phyloP scores from a whole-genome alignment of 2,113 vertebrate genomes.

The Artemisiospiza belli region DNA sequence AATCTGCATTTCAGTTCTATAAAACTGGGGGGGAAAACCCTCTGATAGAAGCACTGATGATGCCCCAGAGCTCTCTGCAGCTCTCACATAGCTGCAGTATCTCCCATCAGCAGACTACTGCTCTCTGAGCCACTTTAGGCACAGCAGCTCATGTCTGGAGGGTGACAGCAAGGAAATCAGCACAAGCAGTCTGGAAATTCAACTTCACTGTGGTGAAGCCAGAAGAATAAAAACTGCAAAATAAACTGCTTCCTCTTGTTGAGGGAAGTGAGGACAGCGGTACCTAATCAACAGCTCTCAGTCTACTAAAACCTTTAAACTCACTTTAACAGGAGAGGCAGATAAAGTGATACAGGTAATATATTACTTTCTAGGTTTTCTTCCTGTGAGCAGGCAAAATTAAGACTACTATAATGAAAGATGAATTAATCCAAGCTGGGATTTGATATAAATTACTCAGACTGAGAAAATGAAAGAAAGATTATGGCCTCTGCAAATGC shows the following conservation, averaged over 20 bases:
- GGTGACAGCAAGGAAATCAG: background rate
- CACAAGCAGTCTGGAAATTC: background rate
- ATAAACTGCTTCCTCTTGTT: background rate
- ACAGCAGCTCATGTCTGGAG: background rate
- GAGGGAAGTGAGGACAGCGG: background rate
- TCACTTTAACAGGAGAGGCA: background rate
- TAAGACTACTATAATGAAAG: background rate
- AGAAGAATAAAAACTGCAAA: background rate
- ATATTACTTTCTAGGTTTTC: background rate
- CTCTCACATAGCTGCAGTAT: background rate
- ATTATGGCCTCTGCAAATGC: background rate
- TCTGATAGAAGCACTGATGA: background rate
- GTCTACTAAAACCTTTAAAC: background rate
- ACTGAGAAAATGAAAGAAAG: background rate
- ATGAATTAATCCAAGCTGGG: background rate
- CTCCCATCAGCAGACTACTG: background rate
- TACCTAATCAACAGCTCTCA: background rate
- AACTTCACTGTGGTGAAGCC: background rate
- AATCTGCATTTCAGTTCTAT: background rate
- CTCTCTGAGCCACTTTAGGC: background rate
- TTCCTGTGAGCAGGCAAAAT: background rate
- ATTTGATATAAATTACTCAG: background rate
- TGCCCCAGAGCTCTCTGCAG: background rate
- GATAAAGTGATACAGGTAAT: background rate
- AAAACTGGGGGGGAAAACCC: rapidly evolving